Base-by-base conservation (phyloP, 37 sponge, comb jelly and placozoan species). In the Haliclona indistincta region DNA sequence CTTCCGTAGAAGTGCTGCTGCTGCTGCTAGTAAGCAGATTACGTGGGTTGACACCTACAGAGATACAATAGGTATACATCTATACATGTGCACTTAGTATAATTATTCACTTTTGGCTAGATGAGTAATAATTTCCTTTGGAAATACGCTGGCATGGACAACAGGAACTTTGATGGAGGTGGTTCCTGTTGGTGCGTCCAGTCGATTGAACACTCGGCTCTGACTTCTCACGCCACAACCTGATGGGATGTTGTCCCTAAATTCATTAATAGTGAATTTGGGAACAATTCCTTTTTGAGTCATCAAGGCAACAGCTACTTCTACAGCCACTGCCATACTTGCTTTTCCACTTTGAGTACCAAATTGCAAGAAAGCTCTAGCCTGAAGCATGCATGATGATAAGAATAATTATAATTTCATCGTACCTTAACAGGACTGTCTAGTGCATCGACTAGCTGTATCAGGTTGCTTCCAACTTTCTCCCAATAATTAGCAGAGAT, bases 181-280 rank as follows among this genome's bases (percentile, higher is more conserved):
- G 4, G 64, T 76, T 33, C 70, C n/a, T n/a, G n/a, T n/a, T n/a
- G n/a, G n/a, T n/a, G n/a, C n/a, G n/a, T n/a, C n/a, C n/a, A n/a
- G n/a, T n/a, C n/a, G n/a, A n/a, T n/a, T n/a, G n/a, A n/a, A n/a
- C n/a, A n/a, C 52, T 2, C 77, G 36, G 67, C 54, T 65, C 44
- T 77, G 77, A 28, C 65, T 39, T 6, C 66, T 45, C 25, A 34
- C 33, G 3, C 77, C 77, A 49, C 67, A 45, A 2, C 29, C 5
- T 15, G 22, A n/a, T n/a, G 66, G 3, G 34, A 77, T 77, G 67
- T 47, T 77, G n/a, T 77, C 65, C 37, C 77, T 63, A 4, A 77
- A 34, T 2, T 65, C 77, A 49, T 42, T 38, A 1, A 77, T 1
- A 4, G 77, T 77, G 41, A 77, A 77, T 33, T 29, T 65, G 22